A percentile compares a stretch with the other conserved stretches of the same genome.
phyloP scores from a whole-genome alignment of 2,113 vertebrate genomes.

The Meriones unguiculatus region DNA sequence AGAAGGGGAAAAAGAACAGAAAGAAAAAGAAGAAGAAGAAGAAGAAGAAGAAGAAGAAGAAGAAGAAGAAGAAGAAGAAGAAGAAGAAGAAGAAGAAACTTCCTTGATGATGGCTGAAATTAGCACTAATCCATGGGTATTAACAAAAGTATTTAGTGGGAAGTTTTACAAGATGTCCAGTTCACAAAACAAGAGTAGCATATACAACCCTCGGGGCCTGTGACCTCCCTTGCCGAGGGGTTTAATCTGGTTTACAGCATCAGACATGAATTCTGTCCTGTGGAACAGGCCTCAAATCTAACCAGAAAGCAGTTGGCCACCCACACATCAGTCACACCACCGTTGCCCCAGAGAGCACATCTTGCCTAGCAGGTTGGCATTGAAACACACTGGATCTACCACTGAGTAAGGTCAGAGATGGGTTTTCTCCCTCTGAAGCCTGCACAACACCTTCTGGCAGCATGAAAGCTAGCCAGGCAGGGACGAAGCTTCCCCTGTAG shows the following conservation, averaged over 20 bases:
- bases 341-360: too few relatives aligned
- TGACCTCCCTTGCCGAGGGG: background rate
- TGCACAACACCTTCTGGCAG: too few relatives aligned
- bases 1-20: background rate
- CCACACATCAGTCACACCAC: too few relatives aligned
- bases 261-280: background rate
- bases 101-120: too few relatives aligned
- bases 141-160: background rate
- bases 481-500: accelerated
- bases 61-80: background rate
- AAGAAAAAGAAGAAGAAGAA: too few relatives aligned
- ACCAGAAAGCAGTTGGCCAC: background rate
- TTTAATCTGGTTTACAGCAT: background rate
- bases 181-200: background rate
- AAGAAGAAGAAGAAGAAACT: background rate
- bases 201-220: background rate
- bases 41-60: too few relatives aligned
- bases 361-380: background rate
- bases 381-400: background rate
- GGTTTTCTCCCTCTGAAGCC: background rate
- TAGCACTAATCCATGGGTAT: background rate
- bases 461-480: background rate
- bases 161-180: background rate
- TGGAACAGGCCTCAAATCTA: background rate
- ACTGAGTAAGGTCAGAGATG: background rate